phyloP scores from a whole-genome alignment of 2,888 invertebrate species.

The Aplocera efformata region DNA sequence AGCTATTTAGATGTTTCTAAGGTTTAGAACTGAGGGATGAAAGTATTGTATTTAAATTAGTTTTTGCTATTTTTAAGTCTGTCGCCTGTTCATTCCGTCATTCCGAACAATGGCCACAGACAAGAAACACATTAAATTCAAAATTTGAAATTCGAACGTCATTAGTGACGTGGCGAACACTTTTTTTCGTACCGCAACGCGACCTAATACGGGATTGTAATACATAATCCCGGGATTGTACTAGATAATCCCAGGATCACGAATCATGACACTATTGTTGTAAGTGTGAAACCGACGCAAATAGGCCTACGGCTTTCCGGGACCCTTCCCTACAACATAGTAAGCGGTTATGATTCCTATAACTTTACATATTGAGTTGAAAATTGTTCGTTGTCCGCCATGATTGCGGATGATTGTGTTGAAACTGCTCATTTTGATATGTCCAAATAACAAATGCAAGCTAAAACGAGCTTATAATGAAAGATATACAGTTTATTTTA shows the following conservation, averaged over 20 bases:
- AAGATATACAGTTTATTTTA: constrained; percentile 19
- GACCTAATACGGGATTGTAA: constrained; percentile 55
- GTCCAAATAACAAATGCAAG: constrained; percentile 18
- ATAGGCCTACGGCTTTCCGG: constrained; percentile 62
- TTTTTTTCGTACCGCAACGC: constrained; percentile 72
- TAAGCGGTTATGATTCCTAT: constrained; percentile 31
- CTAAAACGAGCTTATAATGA: constrained; percentile 11
- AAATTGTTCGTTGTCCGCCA: constrained; percentile 17
- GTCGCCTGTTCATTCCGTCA: too few species aligned
- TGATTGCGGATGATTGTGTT: constrained; percentile 37
- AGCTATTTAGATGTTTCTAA: too few species aligned
- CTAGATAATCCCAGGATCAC: constrained; percentile 75
- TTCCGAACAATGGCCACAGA: constrained; percentile 4
- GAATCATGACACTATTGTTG: constrained; percentile 81
- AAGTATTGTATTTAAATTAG: too few species aligned
- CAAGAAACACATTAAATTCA: constrained; percentile 32
- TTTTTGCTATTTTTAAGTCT: too few species aligned
- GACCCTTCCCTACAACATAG: constrained; percentile 26
- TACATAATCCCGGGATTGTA: constrained; percentile 54
- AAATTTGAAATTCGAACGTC: constrained; percentile 60
- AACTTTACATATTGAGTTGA: accelerated
- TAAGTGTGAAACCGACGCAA: constrained; percentile 81
- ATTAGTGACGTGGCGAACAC: constrained; percentile 65
- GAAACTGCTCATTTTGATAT: constrained; percentile 43
- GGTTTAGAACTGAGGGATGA: too few species aligned